These are phyloP conservation scores for Zapornia atra DNA, from an alignment of 2,113 vertebrate genomes.

Conservation along the genomic window DNA sequence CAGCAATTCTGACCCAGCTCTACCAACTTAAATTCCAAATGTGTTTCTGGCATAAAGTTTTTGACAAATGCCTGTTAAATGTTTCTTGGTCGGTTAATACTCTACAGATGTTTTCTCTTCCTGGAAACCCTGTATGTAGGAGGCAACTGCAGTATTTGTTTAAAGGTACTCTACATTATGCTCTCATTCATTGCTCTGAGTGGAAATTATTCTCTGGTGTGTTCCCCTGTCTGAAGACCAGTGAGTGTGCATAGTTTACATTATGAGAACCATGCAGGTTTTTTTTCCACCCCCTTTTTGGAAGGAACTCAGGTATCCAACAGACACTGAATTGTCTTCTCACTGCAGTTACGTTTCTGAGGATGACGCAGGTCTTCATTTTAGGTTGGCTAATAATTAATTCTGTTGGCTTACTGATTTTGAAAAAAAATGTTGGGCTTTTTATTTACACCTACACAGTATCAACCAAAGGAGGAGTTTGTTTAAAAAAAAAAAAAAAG, in stretches of 20 bases:
- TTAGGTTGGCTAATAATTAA: not conserved
- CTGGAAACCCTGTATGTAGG: slow-evolving; percentile 2
- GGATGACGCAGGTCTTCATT: not conserved
- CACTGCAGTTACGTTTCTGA: not conserved
- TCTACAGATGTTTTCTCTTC: slow-evolving; percentile 52
- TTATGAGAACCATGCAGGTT: not conserved
- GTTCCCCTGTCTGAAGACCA: slow-evolving; percentile 26
- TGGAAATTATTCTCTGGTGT: slow-evolving; percentile 11
- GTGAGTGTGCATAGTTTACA: not conserved
- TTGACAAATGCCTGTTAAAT: not conserved
- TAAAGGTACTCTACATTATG: slow-evolving; percentile 1
- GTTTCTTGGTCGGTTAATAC: slow-evolving; percentile 4
- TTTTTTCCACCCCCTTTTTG: not conserved
- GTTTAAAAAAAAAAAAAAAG: not conserved
- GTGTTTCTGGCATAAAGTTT: not conserved
- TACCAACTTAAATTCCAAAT: not conserved
- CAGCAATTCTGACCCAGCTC: accelerated
- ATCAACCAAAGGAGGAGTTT: not conserved
- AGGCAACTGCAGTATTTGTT: slow-evolving; percentile 30
- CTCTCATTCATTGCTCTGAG: not conserved
- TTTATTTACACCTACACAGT: not conserved
- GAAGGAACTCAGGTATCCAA: not conserved
- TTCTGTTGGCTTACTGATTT: not conserved
- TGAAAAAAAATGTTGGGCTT: not conserved
- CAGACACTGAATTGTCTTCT: not conserved